These are phyloP conservation scores for Leptocoma aspasia DNA, from an alignment of 2,113 vertebrate species.

Conservation along the genomic window DNA sequence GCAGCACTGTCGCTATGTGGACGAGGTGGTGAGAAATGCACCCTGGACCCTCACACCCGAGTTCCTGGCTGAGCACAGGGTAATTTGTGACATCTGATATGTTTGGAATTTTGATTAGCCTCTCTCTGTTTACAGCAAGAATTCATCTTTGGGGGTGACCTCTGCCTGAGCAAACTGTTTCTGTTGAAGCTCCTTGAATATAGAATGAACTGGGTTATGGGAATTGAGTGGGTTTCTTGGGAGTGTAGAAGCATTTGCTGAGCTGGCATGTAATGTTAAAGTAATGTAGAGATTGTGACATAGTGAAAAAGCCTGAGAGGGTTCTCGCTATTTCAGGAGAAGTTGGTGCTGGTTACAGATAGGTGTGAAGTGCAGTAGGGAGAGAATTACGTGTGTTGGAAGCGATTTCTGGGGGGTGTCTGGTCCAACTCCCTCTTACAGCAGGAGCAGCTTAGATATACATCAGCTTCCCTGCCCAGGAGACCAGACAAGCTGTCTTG, in stretches of 20 bases:
- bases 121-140: background rate
- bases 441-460: background rate
- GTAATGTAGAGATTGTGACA: background rate
- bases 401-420: background rate
- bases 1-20: constrained; percentile 95
- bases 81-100: constrained; percentile 48
- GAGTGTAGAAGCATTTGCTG: background rate
- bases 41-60: constrained; percentile 93
- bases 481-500: background rate
- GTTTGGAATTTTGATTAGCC: background rate
- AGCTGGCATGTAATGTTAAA: background rate
- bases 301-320: background rate
- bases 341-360: background rate
- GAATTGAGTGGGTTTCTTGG: background rate
- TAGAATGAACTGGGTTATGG: background rate
- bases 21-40: constrained; percentile 93
- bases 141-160: background rate
- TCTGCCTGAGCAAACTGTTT: background rate
- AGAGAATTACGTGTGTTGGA: background rate
- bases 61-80: constrained; percentile 90
- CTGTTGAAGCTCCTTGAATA: background rate
- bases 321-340: background rate
- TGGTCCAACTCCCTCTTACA: background rate
- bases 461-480: background rate
- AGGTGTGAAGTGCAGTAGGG: background rate